Base-by-base conservation (phyloP, 2,113 vertebrate species). In the Platysternon megacephalum region DNA sequence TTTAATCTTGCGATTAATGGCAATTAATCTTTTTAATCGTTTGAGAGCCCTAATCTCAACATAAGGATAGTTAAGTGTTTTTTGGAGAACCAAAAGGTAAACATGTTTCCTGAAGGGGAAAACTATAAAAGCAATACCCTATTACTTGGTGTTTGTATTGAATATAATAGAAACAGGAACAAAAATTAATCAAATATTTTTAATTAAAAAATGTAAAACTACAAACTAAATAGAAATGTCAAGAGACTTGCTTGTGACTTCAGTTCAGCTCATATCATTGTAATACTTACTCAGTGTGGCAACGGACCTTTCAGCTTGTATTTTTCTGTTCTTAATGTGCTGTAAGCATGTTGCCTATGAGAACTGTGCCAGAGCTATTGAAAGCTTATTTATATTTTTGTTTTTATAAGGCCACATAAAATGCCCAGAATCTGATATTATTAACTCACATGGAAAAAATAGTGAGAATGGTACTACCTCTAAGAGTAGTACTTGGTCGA, bases 101-200 rank as follows among this genome's bases (percentile, higher is more conserved):
- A 65, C 19, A 13, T 26, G 10, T 86, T 95, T 80, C 82, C 56
- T 85, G 55, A 79, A 7, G 85, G 6, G 8, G 14, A 11, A 81
- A n/a, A n/a, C 61, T 68, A n/a, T 68, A 35, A 68, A 68, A 32
- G 7, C 61, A n/a, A 21, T n/a, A 68, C 17, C 4, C 2, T 32
- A 49, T n/a, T 42, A 58, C n/a, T 81, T 8, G 0, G 65, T 85
- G 17, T 22, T 13, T 65, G 4, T 35, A 58, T 19, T 28, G 74
- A 65, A 84, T 85, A 86, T 0, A 0, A 17, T 9, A 13, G 3
- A 85, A 79, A 79, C 0, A 28, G 42, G 22, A 61, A 79, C 13
- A 88, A 94, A 35, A 74, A 53, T 2, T 0, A 81, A 84, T 76
- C 51, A 93, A 79, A 5, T 39, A 68, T n/a, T 68, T 76, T 21